Evolutionary conservation across 2,797 vertebrate species (phyloP).

Genomic region (Clarias laeviceps): DNA sequence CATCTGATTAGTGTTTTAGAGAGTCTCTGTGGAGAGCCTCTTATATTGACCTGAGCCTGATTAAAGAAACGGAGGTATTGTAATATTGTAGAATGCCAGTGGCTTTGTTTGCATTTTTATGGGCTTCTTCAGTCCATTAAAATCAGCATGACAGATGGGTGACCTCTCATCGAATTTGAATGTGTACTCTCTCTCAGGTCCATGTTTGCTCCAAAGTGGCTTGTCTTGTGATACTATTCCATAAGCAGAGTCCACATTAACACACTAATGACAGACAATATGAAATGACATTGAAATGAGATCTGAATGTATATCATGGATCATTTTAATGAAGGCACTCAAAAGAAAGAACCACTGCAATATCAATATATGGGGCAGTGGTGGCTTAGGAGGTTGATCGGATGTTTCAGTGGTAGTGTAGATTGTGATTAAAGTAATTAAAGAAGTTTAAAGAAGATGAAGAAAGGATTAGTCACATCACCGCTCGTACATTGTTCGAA

Average conservation of each 20-base stretch:
- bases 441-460: background rate
- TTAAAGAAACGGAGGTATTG: constrained; percentile 34
- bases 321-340: background rate
- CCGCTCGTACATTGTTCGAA: background rate
- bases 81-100: background rate
- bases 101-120: background rate
- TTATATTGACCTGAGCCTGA: constrained; percentile 63
- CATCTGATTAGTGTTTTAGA: constrained; percentile 31
- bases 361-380: background rate
- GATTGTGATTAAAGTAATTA: background rate
- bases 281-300: background rate
- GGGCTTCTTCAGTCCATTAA: background rate
- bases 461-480: background rate
- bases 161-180: background rate
- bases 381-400: too few relatives aligned
- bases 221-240: background rate
- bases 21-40: constrained; percentile 55
- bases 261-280: background rate
- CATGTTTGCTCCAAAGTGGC: background rate
- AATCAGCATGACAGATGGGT: background rate
- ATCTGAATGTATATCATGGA: background rate
- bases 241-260: background rate
- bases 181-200: background rate
- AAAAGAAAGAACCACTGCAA: background rate
- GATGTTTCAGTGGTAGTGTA: background rate